phyloP scores from a whole-genome alignment of 2,888 invertebrate genomes.

The Zaprionus lineosus region DNA sequence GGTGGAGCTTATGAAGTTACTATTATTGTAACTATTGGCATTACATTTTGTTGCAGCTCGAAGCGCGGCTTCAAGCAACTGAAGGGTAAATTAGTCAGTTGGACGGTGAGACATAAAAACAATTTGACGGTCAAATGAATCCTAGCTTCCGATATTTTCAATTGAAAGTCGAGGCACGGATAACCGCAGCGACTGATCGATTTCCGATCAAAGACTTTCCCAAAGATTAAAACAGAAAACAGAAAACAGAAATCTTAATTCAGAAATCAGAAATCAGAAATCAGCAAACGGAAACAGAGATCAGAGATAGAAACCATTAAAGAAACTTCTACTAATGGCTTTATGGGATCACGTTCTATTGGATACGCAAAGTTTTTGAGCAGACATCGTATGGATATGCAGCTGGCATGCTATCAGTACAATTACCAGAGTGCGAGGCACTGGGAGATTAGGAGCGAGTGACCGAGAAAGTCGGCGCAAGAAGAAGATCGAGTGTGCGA shows the following conservation, averaged over 20 bases:
- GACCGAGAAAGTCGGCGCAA: neutral
- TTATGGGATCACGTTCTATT: slow-evolving; percentile 81
- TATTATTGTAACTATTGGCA: slow-evolving; percentile 18
- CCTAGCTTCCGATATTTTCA: slow-evolving; percentile 45
- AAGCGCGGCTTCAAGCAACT: no score
- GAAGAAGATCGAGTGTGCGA: neutral
- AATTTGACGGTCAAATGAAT: no score
- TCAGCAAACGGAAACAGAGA: slow-evolving; percentile 18
- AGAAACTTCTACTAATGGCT: slow-evolving; percentile 41
- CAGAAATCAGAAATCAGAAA: no score
- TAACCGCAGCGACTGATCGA: slow-evolving; percentile 50
- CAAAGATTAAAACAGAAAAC: slow-evolving; percentile 24
- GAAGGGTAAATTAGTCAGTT: no score
- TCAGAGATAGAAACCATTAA: slow-evolving; percentile 22
- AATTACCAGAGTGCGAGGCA: neutral
- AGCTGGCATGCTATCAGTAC: slow-evolving; percentile 45
- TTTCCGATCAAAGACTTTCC: slow-evolving; percentile 63
- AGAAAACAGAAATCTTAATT: no score
- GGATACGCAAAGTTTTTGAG: slow-evolving; percentile 78
- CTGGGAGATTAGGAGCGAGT: neutral
- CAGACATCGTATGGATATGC: slow-evolving; percentile 52
- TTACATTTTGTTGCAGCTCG: slow-evolving; percentile 14
- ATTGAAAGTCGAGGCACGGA: slow-evolving; percentile 63
- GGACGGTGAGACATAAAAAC: no score
- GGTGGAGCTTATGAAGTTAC: slow-evolving; percentile 43